phyloP scores from a whole-genome alignment of 1,140 invertebrate species.

The Coptotermes formosanus region DNA sequence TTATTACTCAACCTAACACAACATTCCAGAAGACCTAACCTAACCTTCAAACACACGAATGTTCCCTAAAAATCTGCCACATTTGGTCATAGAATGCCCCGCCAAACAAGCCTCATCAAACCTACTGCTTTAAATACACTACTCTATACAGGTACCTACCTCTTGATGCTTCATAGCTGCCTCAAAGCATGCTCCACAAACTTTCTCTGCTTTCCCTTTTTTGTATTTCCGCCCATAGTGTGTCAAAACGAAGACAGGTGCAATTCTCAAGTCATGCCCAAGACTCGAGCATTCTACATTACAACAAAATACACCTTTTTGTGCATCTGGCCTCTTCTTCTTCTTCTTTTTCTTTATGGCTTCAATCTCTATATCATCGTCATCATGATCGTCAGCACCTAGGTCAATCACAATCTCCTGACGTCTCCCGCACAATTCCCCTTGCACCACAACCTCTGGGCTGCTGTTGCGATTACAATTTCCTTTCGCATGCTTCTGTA shows the following conservation, averaged over 20 bases:
- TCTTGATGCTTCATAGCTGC: constrained; percentile 48
- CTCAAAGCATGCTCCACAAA: constrained; percentile 53
- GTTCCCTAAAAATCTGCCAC: too few relatives aligned
- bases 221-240: constrained; percentile 48
- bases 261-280: constrained; percentile 33
- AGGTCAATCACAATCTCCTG: not conserved
- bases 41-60: too few relatives aligned
- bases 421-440: not conserved
- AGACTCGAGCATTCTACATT: constrained; percentile 21
- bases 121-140: too few relatives aligned
- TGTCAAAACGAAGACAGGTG: constrained; percentile 53
- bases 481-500: not conserved
- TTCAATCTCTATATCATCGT: constrained; percentile 15
- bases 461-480: not conserved
- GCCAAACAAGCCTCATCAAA: too few relatives aligned
- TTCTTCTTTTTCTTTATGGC: not conserved
- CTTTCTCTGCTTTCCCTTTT: constrained; percentile 49
- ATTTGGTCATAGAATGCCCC: too few relatives aligned
- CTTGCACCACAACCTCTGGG: not conserved
- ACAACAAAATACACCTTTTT: constrained; percentile 18
- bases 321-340: not conserved
- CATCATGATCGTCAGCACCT: not conserved
- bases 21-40: too few relatives aligned
- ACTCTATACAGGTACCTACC: constrained; percentile 38
- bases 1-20: too few relatives aligned